A percentile compares a stretch with the other conserved stretches of the same genome.
phyloP scores from a whole-genome alignment of 2,113 vertebrate genomes.

The Alouatta palliata region DNA sequence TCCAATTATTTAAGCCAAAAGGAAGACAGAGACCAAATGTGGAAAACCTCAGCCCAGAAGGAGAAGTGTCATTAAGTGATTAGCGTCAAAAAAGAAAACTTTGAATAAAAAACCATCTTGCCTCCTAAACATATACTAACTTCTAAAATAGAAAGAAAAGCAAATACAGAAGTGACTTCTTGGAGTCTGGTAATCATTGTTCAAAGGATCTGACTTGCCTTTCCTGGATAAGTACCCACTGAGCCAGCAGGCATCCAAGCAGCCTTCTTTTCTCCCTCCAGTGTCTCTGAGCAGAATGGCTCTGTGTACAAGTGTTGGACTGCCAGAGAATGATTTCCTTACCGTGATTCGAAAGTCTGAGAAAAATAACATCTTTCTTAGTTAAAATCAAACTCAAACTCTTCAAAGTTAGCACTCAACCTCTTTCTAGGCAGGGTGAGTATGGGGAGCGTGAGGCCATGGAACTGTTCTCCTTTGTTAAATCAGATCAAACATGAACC shows the following conservation, averaged over 20 bases:
- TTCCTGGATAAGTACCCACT: not conserved
- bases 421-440: not conserved
- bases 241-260: not conserved
- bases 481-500: not conserved
- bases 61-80: constrained; percentile 45
- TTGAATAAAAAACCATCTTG: constrained; percentile 42
- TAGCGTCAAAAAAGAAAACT: constrained; percentile 28
- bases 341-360: not conserved
- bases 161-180: constrained; percentile 9
- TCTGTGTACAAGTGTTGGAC: not conserved
- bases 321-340: not conserved
- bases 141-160: not conserved
- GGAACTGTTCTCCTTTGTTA: not conserved
- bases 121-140: not conserved
- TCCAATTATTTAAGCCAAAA: constrained; percentile 39
- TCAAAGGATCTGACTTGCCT: not conserved
- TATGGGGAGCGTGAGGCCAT: not conserved
- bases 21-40: constrained; percentile 39
- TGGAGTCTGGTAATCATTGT: not conserved
- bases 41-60: constrained; percentile 26
- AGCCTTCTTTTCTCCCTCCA: not conserved
- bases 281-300: not conserved
- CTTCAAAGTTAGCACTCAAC: not conserved
- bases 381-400: constrained; percentile 23
- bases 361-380: not conserved